Evolutionary conservation across 2,113 vertebrate species (phyloP).

Genomic region (Camelus dromedarius): DNA sequence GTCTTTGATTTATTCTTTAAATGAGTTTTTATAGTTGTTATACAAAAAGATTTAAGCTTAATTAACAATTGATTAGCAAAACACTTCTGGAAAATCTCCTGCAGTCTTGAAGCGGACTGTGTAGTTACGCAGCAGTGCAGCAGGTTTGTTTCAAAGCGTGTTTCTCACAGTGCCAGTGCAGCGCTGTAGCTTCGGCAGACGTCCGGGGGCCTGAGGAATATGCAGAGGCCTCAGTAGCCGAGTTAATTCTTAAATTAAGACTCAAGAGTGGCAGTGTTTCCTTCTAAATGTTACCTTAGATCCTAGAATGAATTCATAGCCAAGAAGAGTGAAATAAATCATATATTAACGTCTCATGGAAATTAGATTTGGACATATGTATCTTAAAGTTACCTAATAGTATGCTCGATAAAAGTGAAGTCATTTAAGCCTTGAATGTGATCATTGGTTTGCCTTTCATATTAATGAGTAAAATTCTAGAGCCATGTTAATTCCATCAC

Average conservation of each 20-base stretch:
- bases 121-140: accelerated
- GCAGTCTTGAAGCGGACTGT: neutral
- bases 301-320: neutral
- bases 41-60: neutral
- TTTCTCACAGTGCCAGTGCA: neutral
- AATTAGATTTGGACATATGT: neutral
- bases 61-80: neutral
- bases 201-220: neutral
- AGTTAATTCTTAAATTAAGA: neutral
- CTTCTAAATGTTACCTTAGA: neutral
- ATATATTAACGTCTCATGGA: neutral
- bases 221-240: neutral
- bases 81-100: neutral
- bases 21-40: neutral
- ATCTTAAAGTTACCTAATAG: neutral
- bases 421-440: neutral
- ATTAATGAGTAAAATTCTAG: neutral
- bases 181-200: neutral
- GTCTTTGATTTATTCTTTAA: neutral
- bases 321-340: neutral
- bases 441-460: neutral
- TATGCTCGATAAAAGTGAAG: neutral
- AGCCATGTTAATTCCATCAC: neutral
- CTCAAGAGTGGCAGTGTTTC: neutral
- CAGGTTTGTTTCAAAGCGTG: neutral